These are phyloP conservation scores for Ivindomyrus marchei DNA, from an alignment of 2,113 vertebrate genomes.

Conservation along the genomic window DNA sequence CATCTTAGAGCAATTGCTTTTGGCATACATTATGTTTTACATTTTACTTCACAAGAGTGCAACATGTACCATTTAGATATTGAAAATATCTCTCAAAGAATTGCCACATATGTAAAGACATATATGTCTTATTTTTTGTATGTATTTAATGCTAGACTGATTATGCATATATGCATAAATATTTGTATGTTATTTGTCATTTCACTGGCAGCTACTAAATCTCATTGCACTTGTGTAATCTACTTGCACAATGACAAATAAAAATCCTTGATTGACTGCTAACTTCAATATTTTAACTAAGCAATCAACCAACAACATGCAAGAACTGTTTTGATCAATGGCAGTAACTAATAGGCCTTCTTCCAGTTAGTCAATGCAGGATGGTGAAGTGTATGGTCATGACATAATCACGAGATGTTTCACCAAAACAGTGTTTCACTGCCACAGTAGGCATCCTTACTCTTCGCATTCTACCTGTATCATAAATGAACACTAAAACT, in stretches of 20 bases:
- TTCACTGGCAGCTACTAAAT: background rate
- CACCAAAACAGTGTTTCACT: background rate
- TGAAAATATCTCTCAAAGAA: background rate
- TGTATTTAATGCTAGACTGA: background rate
- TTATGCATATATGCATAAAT: background rate
- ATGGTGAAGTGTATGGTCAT: background rate
- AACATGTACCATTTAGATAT: background rate
- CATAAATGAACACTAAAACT: background rate
- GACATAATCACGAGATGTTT: background rate
- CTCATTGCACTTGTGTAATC: background rate
- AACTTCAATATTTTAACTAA: background rate
- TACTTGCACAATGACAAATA: background rate
- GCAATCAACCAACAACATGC: background rate
- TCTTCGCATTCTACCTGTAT: background rate
- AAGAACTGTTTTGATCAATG: background rate
- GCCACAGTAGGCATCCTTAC: background rate
- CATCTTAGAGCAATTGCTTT: background rate
- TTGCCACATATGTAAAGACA: background rate
- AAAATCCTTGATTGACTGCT: background rate
- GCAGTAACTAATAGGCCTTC: background rate
- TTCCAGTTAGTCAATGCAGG: background rate
- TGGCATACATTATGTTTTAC: background rate
- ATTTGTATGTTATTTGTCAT: background rate
- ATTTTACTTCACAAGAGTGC: background rate
- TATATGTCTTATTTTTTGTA: background rate